Percentiles rank a stretch among this genome's conserved stretches.
phyloP scores from a whole-genome alignment of 2,888 invertebrate genomes.

The Thecophora atra region DNA sequence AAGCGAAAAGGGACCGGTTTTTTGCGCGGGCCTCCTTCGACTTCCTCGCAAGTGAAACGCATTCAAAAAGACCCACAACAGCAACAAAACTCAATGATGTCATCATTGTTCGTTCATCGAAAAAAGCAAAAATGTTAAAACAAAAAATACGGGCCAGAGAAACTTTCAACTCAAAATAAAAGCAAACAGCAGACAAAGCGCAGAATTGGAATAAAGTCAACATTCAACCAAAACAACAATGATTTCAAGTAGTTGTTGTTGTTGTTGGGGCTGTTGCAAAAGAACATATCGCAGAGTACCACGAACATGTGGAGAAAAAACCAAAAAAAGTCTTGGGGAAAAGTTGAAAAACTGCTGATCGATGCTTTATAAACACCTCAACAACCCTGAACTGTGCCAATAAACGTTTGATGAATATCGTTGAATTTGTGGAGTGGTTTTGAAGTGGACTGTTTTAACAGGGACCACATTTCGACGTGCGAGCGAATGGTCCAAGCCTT shows the following conservation, averaged over 20 bases:
- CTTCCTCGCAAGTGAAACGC: not conserved
- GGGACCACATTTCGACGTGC: not conserved
- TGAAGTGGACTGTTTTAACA: not conserved
- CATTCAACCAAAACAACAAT: not conserved
- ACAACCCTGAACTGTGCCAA: constrained; percentile 14
- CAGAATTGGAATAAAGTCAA: not conserved
- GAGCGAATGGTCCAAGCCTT: too few relatives aligned
- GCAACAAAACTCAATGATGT: constrained; percentile 9
- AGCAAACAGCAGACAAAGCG: not conserved
- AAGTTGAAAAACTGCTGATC: constrained; percentile 12
- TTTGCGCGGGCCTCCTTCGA: constrained; percentile 6
- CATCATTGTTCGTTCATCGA: constrained; percentile 3
- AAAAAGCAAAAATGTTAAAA: constrained; percentile 6
- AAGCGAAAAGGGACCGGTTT: constrained; percentile 56
- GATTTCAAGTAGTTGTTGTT: not conserved
- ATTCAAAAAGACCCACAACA: not conserved
- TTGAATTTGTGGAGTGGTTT: not conserved
- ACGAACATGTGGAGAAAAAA: constrained; percentile 5
- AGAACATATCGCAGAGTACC: too few relatives aligned
- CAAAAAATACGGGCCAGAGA: not conserved
- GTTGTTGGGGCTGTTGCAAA: not conserved
- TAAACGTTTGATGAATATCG: not conserved
- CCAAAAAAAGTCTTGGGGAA: not conserved
- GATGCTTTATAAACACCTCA: not conserved
- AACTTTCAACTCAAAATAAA: constrained; percentile 3